Evolutionary conservation across 2,113 vertebrate species (phyloP).

Genomic region (Neofelis nebulosa): DNA sequence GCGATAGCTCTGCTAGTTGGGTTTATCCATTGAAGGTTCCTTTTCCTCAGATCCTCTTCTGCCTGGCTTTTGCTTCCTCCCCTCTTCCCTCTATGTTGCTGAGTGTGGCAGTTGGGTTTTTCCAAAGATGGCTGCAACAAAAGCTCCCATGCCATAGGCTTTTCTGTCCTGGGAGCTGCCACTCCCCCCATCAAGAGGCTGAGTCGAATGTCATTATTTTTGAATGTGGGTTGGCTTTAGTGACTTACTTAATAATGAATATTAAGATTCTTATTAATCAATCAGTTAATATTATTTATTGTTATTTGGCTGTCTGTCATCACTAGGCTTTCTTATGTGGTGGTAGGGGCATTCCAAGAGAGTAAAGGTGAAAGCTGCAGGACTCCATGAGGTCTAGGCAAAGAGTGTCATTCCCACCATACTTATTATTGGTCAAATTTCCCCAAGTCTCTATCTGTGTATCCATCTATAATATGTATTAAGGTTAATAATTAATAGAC

Average conservation of each 20-base stretch:
- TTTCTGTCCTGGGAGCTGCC: not conserved
- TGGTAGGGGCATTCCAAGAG: not conserved
- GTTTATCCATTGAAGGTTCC: not conserved
- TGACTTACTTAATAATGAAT: slow-evolving; percentile 5
- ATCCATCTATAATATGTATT: not conserved
- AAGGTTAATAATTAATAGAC: not conserved
- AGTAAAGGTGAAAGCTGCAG: not conserved
- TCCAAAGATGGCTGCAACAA: not conserved
- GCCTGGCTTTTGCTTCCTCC: not conserved
- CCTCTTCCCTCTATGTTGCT: not conserved
- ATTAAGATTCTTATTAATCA: not conserved
- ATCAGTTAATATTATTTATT: slow-evolving; percentile 10
- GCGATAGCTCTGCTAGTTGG: not conserved
- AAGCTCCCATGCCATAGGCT: not conserved
- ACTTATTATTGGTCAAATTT: not conserved
- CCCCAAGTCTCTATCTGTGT: not conserved
- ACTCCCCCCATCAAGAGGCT: not conserved
- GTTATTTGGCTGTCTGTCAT: not conserved
- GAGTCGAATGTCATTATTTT: not conserved
- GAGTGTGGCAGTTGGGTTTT: not conserved
- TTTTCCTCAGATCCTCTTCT: slow-evolving; percentile 11
- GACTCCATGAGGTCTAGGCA: not conserved
- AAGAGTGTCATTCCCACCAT: not conserved
- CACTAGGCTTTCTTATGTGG: not conserved
- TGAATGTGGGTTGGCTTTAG: not conserved